Evolutionary conservation across 2,888 invertebrate genomes (phyloP).

Genomic region (Seira musarum): DNA sequence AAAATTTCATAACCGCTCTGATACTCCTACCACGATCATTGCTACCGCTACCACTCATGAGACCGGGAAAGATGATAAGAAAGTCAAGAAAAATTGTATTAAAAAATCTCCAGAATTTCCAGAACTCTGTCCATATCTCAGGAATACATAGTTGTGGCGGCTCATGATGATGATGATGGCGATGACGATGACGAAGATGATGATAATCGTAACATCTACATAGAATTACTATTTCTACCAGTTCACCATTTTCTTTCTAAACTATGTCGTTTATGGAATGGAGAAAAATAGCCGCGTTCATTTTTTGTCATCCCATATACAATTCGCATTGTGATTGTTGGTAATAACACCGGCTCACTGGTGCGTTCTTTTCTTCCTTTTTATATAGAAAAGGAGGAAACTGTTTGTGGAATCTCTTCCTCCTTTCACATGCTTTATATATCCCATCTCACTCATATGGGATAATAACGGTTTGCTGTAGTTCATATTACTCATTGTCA

Average conservation of each 20-base stretch:
- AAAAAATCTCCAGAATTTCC: background rate
- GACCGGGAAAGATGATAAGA: background rate
- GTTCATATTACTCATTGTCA: too few relatives aligned
- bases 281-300: background rate
- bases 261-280: background rate
- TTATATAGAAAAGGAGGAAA: too few relatives aligned
- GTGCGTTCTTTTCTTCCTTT: background rate
- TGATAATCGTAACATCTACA: slow-evolving; percentile 12
- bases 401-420: too few relatives aligned
- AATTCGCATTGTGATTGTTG: slow-evolving; percentile 6
- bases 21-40: background rate
- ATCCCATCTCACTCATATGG: too few relatives aligned
- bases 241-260: background rate
- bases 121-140: background rate
- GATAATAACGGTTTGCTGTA: too few relatives aligned
- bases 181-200: background rate
- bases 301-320: background rate
- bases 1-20: slow-evolving; percentile 39
- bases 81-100: background rate
- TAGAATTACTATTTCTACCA: background rate
- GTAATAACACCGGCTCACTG: slow-evolving; percentile 2
- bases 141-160: background rate
- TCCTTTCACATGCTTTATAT: too few relatives aligned
- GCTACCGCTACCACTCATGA: background rate
- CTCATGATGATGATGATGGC: too few relatives aligned